Percentiles rank a stretch among this genome's conserved stretches.
phyloP scores from a whole-genome alignment of 2,888 invertebrate species.

The Lacanobia wlatinum region DNA sequence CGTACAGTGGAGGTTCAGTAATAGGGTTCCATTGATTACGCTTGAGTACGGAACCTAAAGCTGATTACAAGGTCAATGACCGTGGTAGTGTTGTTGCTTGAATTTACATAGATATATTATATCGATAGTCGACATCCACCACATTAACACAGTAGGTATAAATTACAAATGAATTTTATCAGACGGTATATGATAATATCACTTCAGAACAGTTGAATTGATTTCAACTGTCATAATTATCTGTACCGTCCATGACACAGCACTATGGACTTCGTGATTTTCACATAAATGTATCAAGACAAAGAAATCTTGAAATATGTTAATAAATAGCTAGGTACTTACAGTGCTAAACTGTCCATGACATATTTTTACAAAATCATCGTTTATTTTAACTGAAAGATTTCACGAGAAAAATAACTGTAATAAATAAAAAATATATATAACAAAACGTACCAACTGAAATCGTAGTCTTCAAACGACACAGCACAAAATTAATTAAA shows the following conservation, averaged over 20 bases:
- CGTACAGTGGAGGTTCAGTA: no score
- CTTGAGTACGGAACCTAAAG: no score
- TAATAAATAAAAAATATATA: neutral
- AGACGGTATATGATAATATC: no score
- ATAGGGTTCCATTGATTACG: no score
- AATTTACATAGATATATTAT: no score
- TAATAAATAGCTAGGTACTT: neutral
- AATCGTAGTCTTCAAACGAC: neutral
- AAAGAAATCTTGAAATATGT: neutral
- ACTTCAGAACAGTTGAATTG: no score
- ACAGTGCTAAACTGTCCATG: neutral
- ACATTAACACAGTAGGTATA: no score
- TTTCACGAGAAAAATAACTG: neutral
- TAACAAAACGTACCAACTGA: constrained; percentile 15
- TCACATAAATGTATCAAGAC: neutral
- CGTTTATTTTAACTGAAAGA: neutral
- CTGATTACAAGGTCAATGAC: no score
- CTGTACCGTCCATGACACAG: neutral
- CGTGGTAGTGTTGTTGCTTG: no score
- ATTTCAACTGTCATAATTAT: no score
- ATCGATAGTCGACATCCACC: no score
- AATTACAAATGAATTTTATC: no score
- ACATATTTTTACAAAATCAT: neutral
- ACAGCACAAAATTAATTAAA: neutral
- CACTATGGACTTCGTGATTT: neutral